Evolutionary conservation across 2,797 vertebrate genomes (phyloP).

Genomic region (Sternarchorhynchus goeldii): DNA sequence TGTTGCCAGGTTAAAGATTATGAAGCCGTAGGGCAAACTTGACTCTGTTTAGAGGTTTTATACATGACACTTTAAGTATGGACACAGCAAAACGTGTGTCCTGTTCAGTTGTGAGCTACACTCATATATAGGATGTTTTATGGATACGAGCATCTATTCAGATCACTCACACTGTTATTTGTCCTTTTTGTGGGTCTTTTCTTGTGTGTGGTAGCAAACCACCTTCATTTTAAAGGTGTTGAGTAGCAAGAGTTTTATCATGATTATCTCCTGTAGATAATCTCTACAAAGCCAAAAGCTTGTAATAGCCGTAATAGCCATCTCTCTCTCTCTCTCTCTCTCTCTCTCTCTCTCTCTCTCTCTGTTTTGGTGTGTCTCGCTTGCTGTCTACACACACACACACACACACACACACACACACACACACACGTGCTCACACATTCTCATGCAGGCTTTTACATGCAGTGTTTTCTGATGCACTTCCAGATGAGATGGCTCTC

Average conservation of each 20-base stretch:
- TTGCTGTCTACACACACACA: too few relatives aligned
- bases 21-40: neutral
- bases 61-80: neutral
- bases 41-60: neutral
- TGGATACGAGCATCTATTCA: neutral
- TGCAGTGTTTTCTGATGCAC: neutral
- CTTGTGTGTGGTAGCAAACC: neutral
- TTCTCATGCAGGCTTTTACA: neutral
- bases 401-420: neutral
- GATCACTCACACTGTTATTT: neutral
- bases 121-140: neutral
- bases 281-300: neutral
- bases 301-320: neutral
- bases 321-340: neutral
- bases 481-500: too few relatives aligned
- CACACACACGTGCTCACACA: neutral
- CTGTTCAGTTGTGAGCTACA: slow-evolving; percentile 4
- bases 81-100: too few relatives aligned
- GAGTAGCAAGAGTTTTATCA: slow-evolving; percentile 13
- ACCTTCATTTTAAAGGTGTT: neutral
- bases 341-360: too few relatives aligned
- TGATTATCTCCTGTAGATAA: slow-evolving; percentile 3
- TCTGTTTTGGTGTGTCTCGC: too few relatives aligned
- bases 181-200: neutral
- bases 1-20: neutral